A percentile compares a stretch with the other conserved stretches of the same genome.
Conservation (phyloP, 2,888 invertebrate genomes). For the Calameuta idolon region DNA sequence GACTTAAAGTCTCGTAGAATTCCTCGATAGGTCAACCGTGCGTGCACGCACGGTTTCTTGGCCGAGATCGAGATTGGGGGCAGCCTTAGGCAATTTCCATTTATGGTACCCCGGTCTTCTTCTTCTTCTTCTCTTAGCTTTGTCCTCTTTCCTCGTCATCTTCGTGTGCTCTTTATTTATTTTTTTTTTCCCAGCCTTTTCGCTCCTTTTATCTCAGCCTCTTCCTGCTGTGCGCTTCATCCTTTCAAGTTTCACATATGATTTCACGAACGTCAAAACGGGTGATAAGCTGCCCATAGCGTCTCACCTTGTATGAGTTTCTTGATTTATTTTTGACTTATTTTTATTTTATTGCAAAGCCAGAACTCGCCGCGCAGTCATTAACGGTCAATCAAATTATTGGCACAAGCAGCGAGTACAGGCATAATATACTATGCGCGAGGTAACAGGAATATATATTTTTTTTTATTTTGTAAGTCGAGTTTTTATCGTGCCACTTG, state of each 20-base stretch:
- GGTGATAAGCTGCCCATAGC: neutral
- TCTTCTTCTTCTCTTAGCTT: neutral
- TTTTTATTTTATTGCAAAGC: neutral
- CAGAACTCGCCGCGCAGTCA: neutral
- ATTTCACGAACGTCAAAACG: neutral
- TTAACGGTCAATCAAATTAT: neutral
- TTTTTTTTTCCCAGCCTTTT: neutral
- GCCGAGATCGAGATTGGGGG: conserved; percentile 22
- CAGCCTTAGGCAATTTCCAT: conserved; percentile 23
- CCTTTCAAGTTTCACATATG: neutral
- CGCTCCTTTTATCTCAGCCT: neutral
- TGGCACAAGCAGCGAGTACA: neutral
- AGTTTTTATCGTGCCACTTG: neutral
- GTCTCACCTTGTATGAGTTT: neutral
- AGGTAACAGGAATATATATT: neutral
- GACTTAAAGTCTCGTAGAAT: neutral
- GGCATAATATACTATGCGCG: neutral
- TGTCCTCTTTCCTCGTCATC: neutral
- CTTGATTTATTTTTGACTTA: neutral
- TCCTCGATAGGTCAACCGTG: neutral
- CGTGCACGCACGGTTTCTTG: neutral
- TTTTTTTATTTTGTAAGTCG: neutral
- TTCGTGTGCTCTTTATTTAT: neutral
- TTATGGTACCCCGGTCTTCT: conserved; percentile 19
- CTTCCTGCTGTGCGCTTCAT: neutral